Percentiles rank a stretch among this genome's conserved stretches.
Evolutionary conservation across 92 coral and sea anemone species (phyloP).

Genomic region (Parazoanthus atlanticus): DNA sequence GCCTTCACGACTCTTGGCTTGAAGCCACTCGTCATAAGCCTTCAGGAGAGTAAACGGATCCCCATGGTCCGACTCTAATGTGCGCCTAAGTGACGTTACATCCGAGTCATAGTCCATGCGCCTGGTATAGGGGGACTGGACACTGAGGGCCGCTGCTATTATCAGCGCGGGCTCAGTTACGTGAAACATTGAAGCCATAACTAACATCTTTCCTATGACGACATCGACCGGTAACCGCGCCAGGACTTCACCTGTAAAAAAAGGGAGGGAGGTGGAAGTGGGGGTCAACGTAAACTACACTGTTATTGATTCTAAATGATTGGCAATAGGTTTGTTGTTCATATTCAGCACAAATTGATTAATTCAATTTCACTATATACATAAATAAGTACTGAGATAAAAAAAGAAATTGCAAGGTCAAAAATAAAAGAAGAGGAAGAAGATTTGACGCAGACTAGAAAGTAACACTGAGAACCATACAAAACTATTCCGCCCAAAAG

Average conservation of each 20-base stretch:
- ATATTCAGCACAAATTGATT: too few relatives aligned
- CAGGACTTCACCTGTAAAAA: slow-evolving; percentile 77
- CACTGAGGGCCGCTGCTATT: slow-evolving; percentile 97
- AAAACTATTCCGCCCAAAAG: too few relatives aligned
- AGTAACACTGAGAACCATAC: too few relatives aligned
- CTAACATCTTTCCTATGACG: slow-evolving; percentile 96
- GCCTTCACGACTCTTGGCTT: slow-evolving; percentile 85
- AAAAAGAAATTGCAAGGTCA: too few relatives aligned
- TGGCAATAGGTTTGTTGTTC: too few relatives aligned
- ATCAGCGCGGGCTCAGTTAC: slow-evolving; percentile 93
- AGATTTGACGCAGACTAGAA: too few relatives aligned
- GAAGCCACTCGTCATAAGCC: slow-evolving; percentile 97
- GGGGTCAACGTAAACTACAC: too few relatives aligned
- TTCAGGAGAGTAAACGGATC: slow-evolving; percentile 95
- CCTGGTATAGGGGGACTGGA: slow-evolving; percentile 99
- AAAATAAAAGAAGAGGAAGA: too few relatives aligned
- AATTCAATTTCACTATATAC: too few relatives aligned
- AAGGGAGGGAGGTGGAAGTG: background rate
- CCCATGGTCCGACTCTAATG: slow-evolving; percentile 96
- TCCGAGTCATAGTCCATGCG: slow-evolving; percentile 95
- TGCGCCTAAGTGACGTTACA: slow-evolving; percentile 84
- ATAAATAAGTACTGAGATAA: too few relatives aligned
- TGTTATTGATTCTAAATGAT: too few relatives aligned
- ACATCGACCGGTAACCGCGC: slow-evolving; percentile 96
- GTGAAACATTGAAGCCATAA: slow-evolving; percentile 98